Evolutionary conservation across 2,797 vertebrate genomes (phyloP).

Genomic region (Sebastiscus albofasciatus): DNA sequence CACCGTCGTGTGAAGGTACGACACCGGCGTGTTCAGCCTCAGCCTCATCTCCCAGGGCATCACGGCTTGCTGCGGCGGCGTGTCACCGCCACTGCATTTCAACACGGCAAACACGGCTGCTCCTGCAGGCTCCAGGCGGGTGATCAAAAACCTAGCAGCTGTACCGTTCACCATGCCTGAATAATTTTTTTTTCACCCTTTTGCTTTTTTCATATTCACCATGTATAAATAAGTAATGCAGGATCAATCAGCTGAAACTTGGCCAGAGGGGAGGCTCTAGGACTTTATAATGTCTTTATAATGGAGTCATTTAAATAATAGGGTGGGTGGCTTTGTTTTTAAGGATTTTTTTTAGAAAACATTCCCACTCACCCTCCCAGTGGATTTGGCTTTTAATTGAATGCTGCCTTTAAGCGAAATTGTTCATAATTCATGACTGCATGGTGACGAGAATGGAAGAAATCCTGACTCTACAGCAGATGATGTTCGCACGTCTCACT

Average conservation of each 20-base stretch:
- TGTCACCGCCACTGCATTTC: conserved; percentile 43
- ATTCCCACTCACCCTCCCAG: conserved; percentile 35
- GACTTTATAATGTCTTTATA: conserved; percentile 37
- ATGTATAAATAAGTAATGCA: conserved; percentile 72
- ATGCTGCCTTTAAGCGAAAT: conserved; percentile 71
- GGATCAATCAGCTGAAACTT: conserved; percentile 70
- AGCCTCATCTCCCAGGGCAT: conserved; percentile 10
- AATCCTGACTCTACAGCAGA: conserved; percentile 41
- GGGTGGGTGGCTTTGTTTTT: conserved; percentile 50
- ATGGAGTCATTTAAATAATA: conserved; percentile 67
- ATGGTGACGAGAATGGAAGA: conserved; percentile 51
- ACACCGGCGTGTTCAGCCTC: conserved; percentile 23
- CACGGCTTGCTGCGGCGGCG: neutral
- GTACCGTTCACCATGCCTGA: neutral
- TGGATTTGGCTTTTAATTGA: conserved; percentile 70
- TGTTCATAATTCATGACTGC: conserved; percentile 74
- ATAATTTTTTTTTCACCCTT: neutral
- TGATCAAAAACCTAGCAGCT: conserved; percentile 61
- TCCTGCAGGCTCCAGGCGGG: conserved; percentile 44
- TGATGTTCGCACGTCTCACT: conserved; percentile 12
- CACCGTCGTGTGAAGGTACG: neutral
- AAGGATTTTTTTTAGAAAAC: conserved; percentile 52
- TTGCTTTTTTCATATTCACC: conserved; percentile 42
- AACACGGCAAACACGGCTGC: conserved; percentile 31
- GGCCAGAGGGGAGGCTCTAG: conserved; percentile 53